phyloP scores from a whole-genome alignment of 2,888 invertebrate genomes.

The Idaea aversata region DNA sequence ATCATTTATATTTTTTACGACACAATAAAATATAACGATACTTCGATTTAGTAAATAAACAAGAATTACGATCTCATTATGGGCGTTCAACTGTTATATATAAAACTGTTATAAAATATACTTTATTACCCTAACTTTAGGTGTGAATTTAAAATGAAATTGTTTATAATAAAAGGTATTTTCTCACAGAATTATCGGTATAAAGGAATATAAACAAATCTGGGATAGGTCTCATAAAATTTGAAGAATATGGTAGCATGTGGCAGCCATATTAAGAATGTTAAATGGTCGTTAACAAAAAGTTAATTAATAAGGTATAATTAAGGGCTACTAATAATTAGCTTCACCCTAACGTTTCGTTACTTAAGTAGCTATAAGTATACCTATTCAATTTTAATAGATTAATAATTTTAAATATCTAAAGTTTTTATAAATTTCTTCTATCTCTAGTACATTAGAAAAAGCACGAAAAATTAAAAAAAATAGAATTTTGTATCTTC shows the following conservation, averaged over 20 bases:
- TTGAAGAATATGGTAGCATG: background rate
- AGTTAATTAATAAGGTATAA: background rate
- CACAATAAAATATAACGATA: conserved; percentile 27
- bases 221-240: background rate
- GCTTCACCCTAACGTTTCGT: no score
- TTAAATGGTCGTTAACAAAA: background rate
- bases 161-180: background rate
- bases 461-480: no score
- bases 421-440: no score
- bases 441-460: no score
- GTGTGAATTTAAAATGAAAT: conserved; percentile 5
- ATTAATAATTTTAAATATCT: no score
- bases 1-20: conserved; percentile 25
- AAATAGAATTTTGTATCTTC: no score
- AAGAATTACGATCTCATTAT: conserved; percentile 20
- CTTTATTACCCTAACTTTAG: conserved; percentile 14
- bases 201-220: background rate
- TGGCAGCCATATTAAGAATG: background rate
- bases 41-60: conserved; percentile 28
- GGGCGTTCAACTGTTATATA: no score
- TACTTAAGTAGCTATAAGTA: no score
- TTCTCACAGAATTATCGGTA: background rate
- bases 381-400: no score
- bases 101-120: conserved; percentile 9
- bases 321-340: no score